These are phyloP conservation scores for Heterohyrax brucei DNA, from an alignment of 2,797 vertebrate genomes.

Conservation along the genomic window DNA sequence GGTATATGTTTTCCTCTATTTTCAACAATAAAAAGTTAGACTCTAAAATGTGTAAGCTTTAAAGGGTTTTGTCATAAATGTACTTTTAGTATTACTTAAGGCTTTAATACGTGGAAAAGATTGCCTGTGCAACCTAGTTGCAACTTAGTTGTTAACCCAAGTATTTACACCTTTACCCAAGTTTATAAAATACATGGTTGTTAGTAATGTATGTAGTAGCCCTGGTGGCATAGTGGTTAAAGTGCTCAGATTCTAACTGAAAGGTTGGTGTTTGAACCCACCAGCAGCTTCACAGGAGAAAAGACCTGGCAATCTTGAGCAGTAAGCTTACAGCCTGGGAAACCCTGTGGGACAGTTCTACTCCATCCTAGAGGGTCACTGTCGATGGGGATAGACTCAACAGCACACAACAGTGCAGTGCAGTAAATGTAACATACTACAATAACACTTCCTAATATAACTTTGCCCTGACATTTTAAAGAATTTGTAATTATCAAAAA, in stretches of 20 bases:
- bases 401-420: no score
- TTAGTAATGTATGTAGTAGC: not conserved
- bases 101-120: not conserved
- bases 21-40: not conserved
- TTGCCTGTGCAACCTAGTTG: not conserved
- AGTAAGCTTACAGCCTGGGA: not conserved
- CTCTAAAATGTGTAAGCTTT: constrained; percentile 28
- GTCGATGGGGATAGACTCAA: not conserved
- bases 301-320: not conserved
- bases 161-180: constrained; percentile 42
- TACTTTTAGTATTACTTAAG: constrained; percentile 16
- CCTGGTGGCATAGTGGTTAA: not conserved
- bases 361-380: not conserved
- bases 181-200: constrained; percentile 4
- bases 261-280: not conserved
- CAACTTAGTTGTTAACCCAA: not conserved
- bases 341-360: not conserved
- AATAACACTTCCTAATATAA: constrained; percentile 34
- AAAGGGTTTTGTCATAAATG: constrained; percentile 24
- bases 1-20: no score
- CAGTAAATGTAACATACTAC: not conserved
- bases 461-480: constrained; percentile 27
- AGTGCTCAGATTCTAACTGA: not conserved
- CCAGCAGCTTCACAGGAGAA: not conserved
- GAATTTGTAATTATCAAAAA: constrained; percentile 10